Percentiles rank a stretch among this genome's conserved stretches.
Conservation (phyloP, 2,888 invertebrate genomes). For the Erpobdella octoculata region DNA sequence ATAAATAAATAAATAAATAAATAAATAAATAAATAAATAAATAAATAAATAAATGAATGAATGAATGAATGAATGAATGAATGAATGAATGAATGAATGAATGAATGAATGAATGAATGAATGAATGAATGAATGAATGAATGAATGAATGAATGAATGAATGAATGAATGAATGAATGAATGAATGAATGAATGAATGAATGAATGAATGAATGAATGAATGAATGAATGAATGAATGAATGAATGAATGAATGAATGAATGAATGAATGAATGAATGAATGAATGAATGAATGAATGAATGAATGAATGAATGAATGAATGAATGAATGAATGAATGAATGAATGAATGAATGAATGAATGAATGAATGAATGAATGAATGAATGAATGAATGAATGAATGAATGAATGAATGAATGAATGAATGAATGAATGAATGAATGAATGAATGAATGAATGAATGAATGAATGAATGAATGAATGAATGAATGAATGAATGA, state of each 20-base stretch:
- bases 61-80: background rate
- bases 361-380: background rate
- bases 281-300: background rate
- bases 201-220: background rate
- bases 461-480: background rate
- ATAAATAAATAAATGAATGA: background rate
- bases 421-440: background rate
- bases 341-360: slow-evolving; percentile 5
- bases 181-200: background rate
- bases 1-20: background rate
- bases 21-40: background rate
- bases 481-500: background rate
- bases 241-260: background rate
- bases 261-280: background rate
- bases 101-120: background rate
- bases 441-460: background rate
- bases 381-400: background rate
- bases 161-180: background rate
- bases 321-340: background rate
- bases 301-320: background rate
- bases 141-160: background rate
- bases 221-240: background rate
- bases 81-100: background rate
- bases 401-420: background rate
- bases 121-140: background rate